Percentiles rank a stretch among this genome's conserved stretches.
Evolutionary conservation across 2,113 vertebrate species (phyloP).

Genomic region (Emydura subglobosa): DNA sequence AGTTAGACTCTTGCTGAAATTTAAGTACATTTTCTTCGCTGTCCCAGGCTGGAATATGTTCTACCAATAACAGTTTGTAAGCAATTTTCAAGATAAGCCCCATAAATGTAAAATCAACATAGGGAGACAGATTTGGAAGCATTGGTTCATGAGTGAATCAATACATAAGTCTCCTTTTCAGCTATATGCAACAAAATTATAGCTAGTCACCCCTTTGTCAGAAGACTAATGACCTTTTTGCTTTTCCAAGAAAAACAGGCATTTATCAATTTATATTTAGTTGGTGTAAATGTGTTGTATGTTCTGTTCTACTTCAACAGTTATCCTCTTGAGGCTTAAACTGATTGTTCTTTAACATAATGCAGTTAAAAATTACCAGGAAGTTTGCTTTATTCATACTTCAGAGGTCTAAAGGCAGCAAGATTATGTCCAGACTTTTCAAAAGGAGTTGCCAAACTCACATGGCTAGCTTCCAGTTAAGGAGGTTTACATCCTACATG

Average conservation of each 20-base stretch:
- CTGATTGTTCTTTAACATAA: slow-evolving; percentile 45
- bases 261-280: background rate
- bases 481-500: slow-evolving; percentile 46
- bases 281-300: slow-evolving; percentile 14
- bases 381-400: slow-evolving; percentile 69
- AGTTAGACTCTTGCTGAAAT: background rate
- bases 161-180: background rate
- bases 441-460: slow-evolving; percentile 46
- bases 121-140: background rate
- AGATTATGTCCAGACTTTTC: slow-evolving; percentile 52
- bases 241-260: background rate
- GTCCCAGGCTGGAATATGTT: background rate
- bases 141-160: background rate
- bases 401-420: slow-evolving; percentile 45
- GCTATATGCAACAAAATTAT: background rate
- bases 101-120: slow-evolving; percentile 12
- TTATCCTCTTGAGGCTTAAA: slow-evolving; percentile 52
- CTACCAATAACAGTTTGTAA: background rate
- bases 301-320: slow-evolving; percentile 42
- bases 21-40: background rate
- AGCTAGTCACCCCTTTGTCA: background rate
- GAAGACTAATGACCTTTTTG: slow-evolving; percentile 1
- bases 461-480: slow-evolving; percentile 50
- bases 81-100: background rate
- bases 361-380: slow-evolving; percentile 53